These are phyloP conservation scores for Microcebus lehilahytsara DNA, from an alignment of 2,113 vertebrate genomes.

Conservation along the genomic window DNA sequence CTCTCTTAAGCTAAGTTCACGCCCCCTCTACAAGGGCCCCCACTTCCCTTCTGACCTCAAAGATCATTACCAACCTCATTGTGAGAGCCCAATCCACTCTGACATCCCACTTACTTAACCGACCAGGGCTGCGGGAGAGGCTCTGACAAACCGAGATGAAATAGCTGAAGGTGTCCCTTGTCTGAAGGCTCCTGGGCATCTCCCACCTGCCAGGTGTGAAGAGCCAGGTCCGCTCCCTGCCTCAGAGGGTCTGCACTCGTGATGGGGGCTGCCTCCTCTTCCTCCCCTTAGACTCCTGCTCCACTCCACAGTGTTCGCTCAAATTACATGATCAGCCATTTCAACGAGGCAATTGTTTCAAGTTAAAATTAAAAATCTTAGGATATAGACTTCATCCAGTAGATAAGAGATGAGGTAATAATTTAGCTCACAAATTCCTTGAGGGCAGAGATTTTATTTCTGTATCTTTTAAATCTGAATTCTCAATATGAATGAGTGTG, in stretches of 20 bases:
- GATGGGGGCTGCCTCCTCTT: neutral
- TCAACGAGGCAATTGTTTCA: neutral
- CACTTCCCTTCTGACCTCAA: neutral
- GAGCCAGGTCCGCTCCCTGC: neutral
- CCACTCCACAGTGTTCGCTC: neutral
- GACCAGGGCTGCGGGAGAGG: neutral
- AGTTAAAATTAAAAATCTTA: conserved; percentile 30
- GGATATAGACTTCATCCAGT: neutral
- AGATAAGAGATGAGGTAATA: conserved; percentile 48
- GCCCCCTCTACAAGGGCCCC: neutral
- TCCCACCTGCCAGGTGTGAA: too few relatives aligned
- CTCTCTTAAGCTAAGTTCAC: neutral
- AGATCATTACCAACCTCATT: neutral
- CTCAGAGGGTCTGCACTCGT: neutral
- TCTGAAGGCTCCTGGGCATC: neutral
- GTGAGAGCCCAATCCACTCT: neutral
- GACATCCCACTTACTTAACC: neutral
- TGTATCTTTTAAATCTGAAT: conserved; percentile 35
- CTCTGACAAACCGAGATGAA: neutral
- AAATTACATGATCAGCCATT: neutral
- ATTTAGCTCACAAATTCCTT: conserved; percentile 46
- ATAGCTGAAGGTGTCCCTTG: neutral
- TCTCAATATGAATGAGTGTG: neutral
- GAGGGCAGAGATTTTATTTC: conserved; percentile 52
- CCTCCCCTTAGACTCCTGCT: neutral